Evolutionary conservation across 2,888 invertebrate species (phyloP).

Genomic region (Leptodirus hochenwartii): DNA sequence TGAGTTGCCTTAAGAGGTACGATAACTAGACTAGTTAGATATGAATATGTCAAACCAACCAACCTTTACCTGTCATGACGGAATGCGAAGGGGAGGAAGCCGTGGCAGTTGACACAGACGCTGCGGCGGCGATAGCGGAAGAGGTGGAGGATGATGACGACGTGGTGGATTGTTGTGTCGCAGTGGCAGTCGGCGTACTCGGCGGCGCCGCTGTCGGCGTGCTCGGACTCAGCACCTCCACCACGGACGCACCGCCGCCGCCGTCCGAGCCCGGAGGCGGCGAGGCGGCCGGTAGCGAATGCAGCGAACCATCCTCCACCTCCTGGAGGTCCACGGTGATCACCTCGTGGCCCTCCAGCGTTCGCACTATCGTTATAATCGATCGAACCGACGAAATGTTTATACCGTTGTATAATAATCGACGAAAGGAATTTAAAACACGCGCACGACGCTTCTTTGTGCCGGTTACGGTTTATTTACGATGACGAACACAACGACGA

Average conservation of each 20-base stretch:
- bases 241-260: no score
- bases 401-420: slow-evolving; percentile 10
- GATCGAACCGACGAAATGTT: slow-evolving; percentile 11
- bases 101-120: no score
- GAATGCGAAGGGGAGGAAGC: slow-evolving; percentile 25
- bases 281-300: no score
- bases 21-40: no score
- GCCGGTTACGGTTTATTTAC: no score
- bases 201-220: slow-evolving; percentile 17
- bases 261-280: no score
- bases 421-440: no score
- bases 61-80: slow-evolving; percentile 28
- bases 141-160: slow-evolving; percentile 15
- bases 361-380: slow-evolving; percentile 11
- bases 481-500: no score
- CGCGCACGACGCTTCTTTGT: no score
- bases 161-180: slow-evolving; percentile 17
- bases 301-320: slow-evolving; percentile 25
- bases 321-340: slow-evolving; percentile 26
- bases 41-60: no score
- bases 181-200: not conserved
- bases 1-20: no score
- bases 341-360: slow-evolving; percentile 26
- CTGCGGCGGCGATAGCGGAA: slow-evolving; percentile 13
- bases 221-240: slow-evolving; percentile 20